phyloP scores from a whole-genome alignment of 2,797 vertebrate species.

The Rhinatrema bivittatum region DNA sequence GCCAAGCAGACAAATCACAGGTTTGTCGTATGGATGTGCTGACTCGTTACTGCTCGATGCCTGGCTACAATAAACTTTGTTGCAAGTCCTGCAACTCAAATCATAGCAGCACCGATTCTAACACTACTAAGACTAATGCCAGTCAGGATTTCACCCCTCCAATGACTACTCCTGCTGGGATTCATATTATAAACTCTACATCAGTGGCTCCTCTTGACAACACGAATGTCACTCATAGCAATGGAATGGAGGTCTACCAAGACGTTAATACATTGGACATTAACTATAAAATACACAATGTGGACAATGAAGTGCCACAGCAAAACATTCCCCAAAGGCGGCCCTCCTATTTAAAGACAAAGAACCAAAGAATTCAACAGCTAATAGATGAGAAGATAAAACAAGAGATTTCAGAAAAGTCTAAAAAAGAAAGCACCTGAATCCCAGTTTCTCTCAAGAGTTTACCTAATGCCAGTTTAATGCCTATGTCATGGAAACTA shows the following conservation, averaged over 20 bases:
- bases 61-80: constrained; percentile 80
- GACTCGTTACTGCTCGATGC: constrained; percentile 79
- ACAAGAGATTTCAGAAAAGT: constrained; percentile 60
- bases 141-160: constrained; percentile 52
- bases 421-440: constrained; percentile 43
- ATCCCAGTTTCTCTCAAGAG: constrained; percentile 49
- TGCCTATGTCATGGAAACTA: constrained; percentile 20
- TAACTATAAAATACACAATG: constrained; percentile 47
- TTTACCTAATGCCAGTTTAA: constrained; percentile 27
- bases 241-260: constrained; percentile 52
- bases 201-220: constrained; percentile 22
- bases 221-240: constrained; percentile 20
- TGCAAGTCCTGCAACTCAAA: constrained; percentile 77
- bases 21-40: constrained; percentile 87
- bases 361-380: constrained; percentile 91
- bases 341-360: constrained; percentile 75
- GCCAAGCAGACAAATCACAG: constrained; percentile 85
- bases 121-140: constrained; percentile 44
- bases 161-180: constrained; percentile 7
- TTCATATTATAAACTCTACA: constrained; percentile 19
- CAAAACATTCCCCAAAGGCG: constrained; percentile 76
- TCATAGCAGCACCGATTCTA: constrained; percentile 9
- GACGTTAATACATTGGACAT: constrained; percentile 77
- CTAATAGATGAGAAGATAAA: constrained; percentile 83
- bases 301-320: constrained; percentile 66